A percentile compares a stretch with the other conserved stretches of the same genome.
These are phyloP conservation scores for Myripristis jacobus DNA, from an alignment of 2,797 vertebrate genomes.

Conservation along the genomic window DNA sequence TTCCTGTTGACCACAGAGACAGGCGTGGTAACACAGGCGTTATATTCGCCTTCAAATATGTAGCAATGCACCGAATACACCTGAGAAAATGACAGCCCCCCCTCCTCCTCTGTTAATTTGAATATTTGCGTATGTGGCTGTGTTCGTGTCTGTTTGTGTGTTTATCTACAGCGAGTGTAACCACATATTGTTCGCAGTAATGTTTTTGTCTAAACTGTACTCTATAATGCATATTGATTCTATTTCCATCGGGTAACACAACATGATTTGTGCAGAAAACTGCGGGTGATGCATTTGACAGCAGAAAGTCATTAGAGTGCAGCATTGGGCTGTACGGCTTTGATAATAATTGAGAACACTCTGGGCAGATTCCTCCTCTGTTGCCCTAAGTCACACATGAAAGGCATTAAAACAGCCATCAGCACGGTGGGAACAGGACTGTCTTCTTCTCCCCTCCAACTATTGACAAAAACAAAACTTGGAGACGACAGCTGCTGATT, in stretches of 20 bases:
- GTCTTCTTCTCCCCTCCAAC: constrained; percentile 68
- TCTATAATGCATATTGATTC: constrained; percentile 12
- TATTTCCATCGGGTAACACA: constrained; percentile 19
- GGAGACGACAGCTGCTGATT: constrained; percentile 72
- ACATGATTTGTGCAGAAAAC: constrained; percentile 37
- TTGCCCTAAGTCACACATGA: constrained; percentile 73
- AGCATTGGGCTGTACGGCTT: constrained; percentile 58
- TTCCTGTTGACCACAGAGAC: constrained; percentile 7
- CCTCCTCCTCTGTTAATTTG: background rate
- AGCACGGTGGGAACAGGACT: constrained; percentile 54
- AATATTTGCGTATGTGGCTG: background rate
- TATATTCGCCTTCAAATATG: constrained; percentile 15
- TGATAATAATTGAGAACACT: constrained; percentile 75
- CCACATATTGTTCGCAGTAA: background rate
- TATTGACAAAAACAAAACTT: constrained; percentile 77
- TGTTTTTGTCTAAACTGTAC: constrained; percentile 2
- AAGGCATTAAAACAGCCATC: constrained; percentile 77
- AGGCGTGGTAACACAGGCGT: constrained; percentile 4
- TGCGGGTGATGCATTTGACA: constrained; percentile 61
- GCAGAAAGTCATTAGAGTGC: constrained; percentile 59
- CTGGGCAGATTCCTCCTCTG: constrained; percentile 65
- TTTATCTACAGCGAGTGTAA: background rate
- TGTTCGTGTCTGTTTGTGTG: constrained; percentile 8
- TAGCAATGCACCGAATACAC: constrained; percentile 3
- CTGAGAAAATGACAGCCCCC: constrained; percentile 13